These are phyloP conservation scores for Brachystomella parvula DNA, from an alignment of 1,140 invertebrate genomes.

Conservation along the genomic window DNA sequence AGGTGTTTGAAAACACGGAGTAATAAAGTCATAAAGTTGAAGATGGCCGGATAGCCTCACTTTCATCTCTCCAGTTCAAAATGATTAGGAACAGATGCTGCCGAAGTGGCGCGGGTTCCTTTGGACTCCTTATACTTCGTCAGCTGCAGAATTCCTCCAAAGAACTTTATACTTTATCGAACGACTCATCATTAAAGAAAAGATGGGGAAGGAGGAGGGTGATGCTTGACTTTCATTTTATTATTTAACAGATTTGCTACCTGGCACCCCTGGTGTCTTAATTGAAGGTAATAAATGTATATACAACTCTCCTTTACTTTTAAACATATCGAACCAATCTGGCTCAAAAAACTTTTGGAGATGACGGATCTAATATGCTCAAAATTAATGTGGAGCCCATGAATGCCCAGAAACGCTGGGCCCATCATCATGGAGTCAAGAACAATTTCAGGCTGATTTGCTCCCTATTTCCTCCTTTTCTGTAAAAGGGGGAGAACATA, in stretches of 20 bases:
- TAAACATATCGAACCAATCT: not conserved
- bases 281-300: constrained; percentile 9
- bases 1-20: not conserved
- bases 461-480: too few species aligned
- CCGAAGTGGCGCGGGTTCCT: not conserved
- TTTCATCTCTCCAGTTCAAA: not conserved
- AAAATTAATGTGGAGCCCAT: too few species aligned
- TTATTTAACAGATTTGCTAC: constrained; percentile 6
- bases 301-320: not conserved
- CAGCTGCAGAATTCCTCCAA: not conserved
- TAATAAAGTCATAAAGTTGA: constrained; percentile 1
- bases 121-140: not conserved
- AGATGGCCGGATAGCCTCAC: not conserved
- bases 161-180: not conserved
- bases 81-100: constrained; percentile 3
- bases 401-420: too few species aligned
- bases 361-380: too few species aligned
- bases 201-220: not conserved
- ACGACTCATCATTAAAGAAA: not conserved
- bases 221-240: not conserved
- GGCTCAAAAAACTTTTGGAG: too few species aligned
- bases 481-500: too few species aligned
- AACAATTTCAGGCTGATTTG: too few species aligned
- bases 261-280: constrained; percentile 11
- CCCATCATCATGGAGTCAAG: too few species aligned